Conservation (phyloP, 2,888 invertebrate species). For the Caradrina clavipalpis region DNA sequence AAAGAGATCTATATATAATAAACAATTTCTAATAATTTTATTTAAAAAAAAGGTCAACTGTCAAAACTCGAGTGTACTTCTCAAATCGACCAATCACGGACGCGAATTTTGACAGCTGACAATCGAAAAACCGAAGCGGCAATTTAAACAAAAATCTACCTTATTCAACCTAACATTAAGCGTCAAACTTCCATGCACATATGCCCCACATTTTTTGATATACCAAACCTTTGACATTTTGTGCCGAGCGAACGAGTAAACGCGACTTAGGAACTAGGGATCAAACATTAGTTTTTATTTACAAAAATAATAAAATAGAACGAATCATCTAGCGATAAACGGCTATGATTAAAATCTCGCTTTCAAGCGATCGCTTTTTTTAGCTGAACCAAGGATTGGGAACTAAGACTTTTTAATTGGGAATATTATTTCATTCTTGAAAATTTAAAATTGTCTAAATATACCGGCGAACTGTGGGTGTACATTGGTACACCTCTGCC, state of each 20-base stretch:
- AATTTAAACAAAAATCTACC: slow-evolving; percentile 17
- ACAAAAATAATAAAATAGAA: slow-evolving; percentile 55
- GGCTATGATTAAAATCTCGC: slow-evolving; percentile 29
- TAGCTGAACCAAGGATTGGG: slow-evolving; percentile 9
- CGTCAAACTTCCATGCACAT: slow-evolving; percentile 28
- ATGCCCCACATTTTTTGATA: not conserved
- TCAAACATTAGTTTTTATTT: slow-evolving; percentile 54
- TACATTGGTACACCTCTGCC: too few species aligned
- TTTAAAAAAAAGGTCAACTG: not conserved
- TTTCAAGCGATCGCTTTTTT: slow-evolving; percentile 16
- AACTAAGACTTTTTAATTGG: too few species aligned
- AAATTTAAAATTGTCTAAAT: too few species aligned
- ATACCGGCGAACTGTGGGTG: too few species aligned
- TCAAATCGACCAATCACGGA: not conserved
- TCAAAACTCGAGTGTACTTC: slow-evolving; percentile 1
- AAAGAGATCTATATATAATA: slow-evolving; percentile 11
- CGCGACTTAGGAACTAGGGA: slow-evolving; percentile 38
- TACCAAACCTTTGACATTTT: not conserved
- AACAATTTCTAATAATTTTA: slow-evolving; percentile 11
- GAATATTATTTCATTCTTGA: too few species aligned
- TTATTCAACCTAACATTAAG: not conserved
- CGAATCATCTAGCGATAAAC: slow-evolving; percentile 54
- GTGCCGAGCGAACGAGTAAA: slow-evolving; percentile 27
- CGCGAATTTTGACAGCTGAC: not conserved
- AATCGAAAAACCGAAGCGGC: not conserved